A percentile compares a stretch with the other conserved stretches of the same genome.
These are phyloP conservation scores for Chaetodon auriga DNA, from an alignment of 2,113 vertebrate species.

Conservation along the genomic window DNA sequence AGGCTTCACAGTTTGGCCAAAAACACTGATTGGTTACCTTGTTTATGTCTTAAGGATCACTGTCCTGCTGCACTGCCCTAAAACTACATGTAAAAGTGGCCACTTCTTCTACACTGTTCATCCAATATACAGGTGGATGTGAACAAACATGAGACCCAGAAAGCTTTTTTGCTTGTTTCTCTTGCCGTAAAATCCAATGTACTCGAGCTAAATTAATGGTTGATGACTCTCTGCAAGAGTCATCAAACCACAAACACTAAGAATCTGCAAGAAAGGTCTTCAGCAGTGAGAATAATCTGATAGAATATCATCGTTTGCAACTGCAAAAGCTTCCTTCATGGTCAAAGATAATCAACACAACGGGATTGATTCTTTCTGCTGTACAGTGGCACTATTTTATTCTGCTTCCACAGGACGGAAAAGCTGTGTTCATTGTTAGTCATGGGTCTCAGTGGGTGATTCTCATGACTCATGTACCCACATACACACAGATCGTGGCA, in stretches of 20 bases:
- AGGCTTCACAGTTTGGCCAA: background rate
- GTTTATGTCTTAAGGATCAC: background rate
- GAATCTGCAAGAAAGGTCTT: background rate
- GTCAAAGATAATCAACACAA: background rate
- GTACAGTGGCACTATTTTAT: background rate
- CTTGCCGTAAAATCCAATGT: too few relatives aligned
- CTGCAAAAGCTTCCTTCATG: background rate
- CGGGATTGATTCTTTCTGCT: background rate
- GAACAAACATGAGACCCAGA: too few relatives aligned
- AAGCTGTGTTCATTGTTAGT: slow-evolving; percentile 60
- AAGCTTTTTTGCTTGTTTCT: too few relatives aligned
- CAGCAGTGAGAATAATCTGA: background rate
- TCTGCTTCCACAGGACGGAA: slow-evolving; percentile 31
- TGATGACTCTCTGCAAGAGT: background rate
- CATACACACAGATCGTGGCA: slow-evolving; percentile 17
- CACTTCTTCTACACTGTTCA: too few relatives aligned
- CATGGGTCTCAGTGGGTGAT: slow-evolving; percentile 56
- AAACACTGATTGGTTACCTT: background rate
- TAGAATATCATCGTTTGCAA: background rate
- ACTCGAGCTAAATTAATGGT: too few relatives aligned
- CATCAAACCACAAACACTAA: too few relatives aligned
- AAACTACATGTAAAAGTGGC: too few relatives aligned
- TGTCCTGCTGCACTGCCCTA: background rate
- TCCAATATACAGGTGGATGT: too few relatives aligned
- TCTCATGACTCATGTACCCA: slow-evolving; percentile 62